Evolutionary conservation across 2,113 vertebrate species (phyloP).

Genomic region (Pao palembangensis): DNA sequence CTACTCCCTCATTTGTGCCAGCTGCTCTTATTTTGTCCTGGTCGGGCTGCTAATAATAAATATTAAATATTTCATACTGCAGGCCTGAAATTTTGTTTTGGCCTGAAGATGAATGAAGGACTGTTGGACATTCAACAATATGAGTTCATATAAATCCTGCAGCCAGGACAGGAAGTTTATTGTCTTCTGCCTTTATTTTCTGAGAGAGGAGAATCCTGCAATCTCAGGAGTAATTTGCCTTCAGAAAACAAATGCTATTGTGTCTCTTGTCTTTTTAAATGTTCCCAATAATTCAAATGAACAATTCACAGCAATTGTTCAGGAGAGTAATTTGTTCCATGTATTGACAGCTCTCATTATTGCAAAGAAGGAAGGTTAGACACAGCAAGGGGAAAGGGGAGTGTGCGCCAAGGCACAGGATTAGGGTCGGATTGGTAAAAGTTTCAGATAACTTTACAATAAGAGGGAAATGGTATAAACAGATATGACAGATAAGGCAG

Average conservation of each 20-base stretch:
- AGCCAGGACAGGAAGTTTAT: background rate
- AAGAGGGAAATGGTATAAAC: constrained; percentile 22
- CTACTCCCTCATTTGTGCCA: constrained; percentile 24
- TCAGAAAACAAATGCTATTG: constrained; percentile 5
- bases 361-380: constrained; percentile 27
- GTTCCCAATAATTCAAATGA: constrained; percentile 18
- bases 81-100: background rate
- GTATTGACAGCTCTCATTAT: constrained; percentile 42
- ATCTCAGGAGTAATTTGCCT: constrained; percentile 20
- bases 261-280: constrained; percentile 29
- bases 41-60: constrained; percentile 22
- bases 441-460: constrained; percentile 33
- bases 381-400: background rate
- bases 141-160: background rate
- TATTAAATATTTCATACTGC: background rate
- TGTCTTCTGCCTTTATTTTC: background rate
- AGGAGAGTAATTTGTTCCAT: constrained; percentile 50
- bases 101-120: background rate
- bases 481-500: constrained; percentile 9
- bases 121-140: background rate
- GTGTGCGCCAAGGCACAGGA: constrained; percentile 23
- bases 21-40: constrained; percentile 21
- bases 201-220: constrained; percentile 8
- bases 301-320: constrained; percentile 58
- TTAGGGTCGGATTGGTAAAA: constrained; percentile 12